Conservation (phyloP, 2,888 invertebrate species). For the Rhingia rostrata region DNA sequence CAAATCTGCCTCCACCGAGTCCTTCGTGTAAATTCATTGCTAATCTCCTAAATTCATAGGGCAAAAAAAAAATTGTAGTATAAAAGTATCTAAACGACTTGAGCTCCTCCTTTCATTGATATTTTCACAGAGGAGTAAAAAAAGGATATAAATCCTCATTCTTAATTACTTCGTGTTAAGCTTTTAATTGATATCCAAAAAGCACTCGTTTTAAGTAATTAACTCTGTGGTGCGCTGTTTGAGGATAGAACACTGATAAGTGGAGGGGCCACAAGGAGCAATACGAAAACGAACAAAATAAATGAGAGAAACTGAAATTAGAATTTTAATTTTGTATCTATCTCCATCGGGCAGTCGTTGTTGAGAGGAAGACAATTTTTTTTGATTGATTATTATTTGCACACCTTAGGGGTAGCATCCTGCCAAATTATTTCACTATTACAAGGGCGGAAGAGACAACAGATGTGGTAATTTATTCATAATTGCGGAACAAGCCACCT, state of each 20-base stretch:
- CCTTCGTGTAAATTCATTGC: constrained; percentile 60
- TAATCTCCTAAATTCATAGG: constrained; percentile 48
- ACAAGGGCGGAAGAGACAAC: constrained; percentile 5
- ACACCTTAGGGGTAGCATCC: constrained; percentile 19
- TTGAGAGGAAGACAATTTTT: constrained; percentile 4
- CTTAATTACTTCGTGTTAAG: constrained; percentile 74
- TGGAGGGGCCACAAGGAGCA: background rate
- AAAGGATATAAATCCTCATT: constrained; percentile 68
- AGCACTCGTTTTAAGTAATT: constrained; percentile 73
- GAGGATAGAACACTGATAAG: constrained; percentile 23
- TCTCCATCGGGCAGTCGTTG: constrained; percentile 14
- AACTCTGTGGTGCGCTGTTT: constrained; percentile 54
- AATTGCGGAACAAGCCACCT: constrained; percentile 24
- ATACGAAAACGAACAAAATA: too few relatives aligned
- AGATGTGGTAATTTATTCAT: constrained; percentile 56
- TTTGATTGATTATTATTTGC: constrained; percentile 56
- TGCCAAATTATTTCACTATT: constrained; percentile 36
- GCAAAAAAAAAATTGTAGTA: constrained; percentile 23
- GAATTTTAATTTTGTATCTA: constrained; percentile 18
- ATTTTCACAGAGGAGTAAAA: constrained; percentile 32
- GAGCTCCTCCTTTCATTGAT: constrained; percentile 50
- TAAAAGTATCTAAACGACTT: constrained; percentile 62
- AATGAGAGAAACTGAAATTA: background rate
- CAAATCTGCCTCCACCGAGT: constrained; percentile 26
- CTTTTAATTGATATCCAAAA: constrained; percentile 73